phyloP scores from a whole-genome alignment of 2,888 invertebrate genomes.

The Diaperis boleti region DNA sequence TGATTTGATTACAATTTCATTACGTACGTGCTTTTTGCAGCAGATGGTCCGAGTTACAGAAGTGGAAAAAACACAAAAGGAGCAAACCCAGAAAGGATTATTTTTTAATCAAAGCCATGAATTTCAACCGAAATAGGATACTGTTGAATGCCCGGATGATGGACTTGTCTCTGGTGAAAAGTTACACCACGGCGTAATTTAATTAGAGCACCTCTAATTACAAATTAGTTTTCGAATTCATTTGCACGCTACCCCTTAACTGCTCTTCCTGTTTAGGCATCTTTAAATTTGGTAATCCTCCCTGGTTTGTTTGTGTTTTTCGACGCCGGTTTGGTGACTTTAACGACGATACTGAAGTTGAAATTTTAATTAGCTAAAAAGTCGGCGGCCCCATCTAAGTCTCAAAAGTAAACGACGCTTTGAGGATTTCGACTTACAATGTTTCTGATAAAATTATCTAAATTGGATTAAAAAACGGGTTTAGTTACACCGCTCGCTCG shows the following conservation, averaged over 20 bases:
- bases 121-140: not conserved
- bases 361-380: conserved; percentile 52
- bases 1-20: conserved; percentile 50
- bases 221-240: conserved; percentile 47
- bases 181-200: conserved; percentile 42
- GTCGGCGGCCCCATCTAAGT: conserved; percentile 11
- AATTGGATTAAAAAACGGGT: conserved; percentile 19
- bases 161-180: conserved; percentile 12
- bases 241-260: conserved; percentile 26
- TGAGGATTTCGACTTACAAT: conserved; percentile 14
- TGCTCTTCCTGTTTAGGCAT: conserved; percentile 37
- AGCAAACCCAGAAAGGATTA: conserved; percentile 14
- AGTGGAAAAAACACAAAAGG: not conserved
- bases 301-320: conserved; percentile 44
- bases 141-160: not conserved
- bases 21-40: conserved; percentile 36
- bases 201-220: conserved; percentile 48
- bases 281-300: conserved; percentile 48
- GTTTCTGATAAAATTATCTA: conserved; percentile 15
- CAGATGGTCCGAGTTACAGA: conserved; percentile 16
- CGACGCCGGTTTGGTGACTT: conserved; percentile 37
- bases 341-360: conserved; percentile 45
- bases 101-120: conserved; percentile 20
- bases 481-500: not conserved
- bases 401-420: conserved; percentile 20